A percentile compares a stretch with the other conserved stretches of the same genome.
Evolutionary conservation across 2,113 vertebrate species (phyloP).

Genomic region (Ptilorrhoa leucosticta): DNA sequence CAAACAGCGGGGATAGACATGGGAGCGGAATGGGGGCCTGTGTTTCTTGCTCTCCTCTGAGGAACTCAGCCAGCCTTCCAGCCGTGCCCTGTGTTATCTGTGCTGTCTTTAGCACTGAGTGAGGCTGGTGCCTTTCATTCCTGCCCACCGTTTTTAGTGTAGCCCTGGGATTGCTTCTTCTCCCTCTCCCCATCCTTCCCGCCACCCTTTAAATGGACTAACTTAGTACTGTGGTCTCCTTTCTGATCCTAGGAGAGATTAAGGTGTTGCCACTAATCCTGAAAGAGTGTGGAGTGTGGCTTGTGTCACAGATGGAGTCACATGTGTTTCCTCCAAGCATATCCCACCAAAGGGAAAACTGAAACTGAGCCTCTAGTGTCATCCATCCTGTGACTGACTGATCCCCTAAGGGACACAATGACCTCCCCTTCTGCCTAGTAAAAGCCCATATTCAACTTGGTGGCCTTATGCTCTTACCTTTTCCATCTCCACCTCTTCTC

Average conservation of each 20-base stretch:
- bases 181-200: neutral
- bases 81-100: rapidly evolving
- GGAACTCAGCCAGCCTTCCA: rapidly evolving
- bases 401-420: neutral
- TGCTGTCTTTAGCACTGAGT: neutral
- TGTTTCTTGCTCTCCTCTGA: neutral
- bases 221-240: neutral
- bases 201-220: neutral
- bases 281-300: neutral
- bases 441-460: neutral
- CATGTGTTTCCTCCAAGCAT: neutral
- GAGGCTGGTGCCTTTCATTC: neutral
- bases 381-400: neutral
- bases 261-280: neutral
- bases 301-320: neutral
- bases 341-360: neutral
- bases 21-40: neutral
- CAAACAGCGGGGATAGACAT: rapidly evolving
- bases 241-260: neutral
- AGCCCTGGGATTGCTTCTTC: neutral
- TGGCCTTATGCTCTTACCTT: neutral
- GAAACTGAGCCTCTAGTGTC: neutral
- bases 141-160: neutral
- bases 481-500: neutral
- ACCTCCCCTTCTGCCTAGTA: neutral